Evolutionary conservation across 2,113 vertebrate species (phyloP), one percentile per base, ranked within the genome.

Genomic region (Genyomyrus donnyi): DNA sequence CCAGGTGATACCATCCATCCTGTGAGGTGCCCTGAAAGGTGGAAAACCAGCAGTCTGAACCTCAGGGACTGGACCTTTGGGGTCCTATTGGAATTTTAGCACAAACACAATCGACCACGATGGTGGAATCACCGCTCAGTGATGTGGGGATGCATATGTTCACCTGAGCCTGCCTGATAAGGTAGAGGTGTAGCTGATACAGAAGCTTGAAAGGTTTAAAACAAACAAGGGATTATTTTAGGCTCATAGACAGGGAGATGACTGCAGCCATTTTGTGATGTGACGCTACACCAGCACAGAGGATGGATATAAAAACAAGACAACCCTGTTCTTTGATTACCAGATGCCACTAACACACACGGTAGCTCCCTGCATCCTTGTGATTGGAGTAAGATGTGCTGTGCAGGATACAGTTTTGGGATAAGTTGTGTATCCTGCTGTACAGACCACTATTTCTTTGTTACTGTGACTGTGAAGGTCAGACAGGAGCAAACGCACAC

Each of bases 401-500:
- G 35, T 19, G 35, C 13, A 42, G 74, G 74, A 39, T 80, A 17
- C 74, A 13, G n/a, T 31, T 70, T 70, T 15, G 27, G 62, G 62
- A 70, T 70, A 31, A 4, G 27, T 31, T 31, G 31, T 27, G n/a
- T 31, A 17, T 24, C 39, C 77, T 58, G 39, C 17, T 66, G 58
- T 31, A 77, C 42, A 70, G 42, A 27, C 46, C 85, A 86, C 31
- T 39, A 88, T 88, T 42, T 24, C 24, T 56, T 56, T 11, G 19
- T 13, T 46, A 66, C 19, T 88, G 53, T 50, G 53, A 45, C 52
- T 62, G 87, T n/a, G 35, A 24, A 15, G 52, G 56, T 66, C 35
- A 62, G 21, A 88, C 87, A 66, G n/a, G 85, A 88, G 35, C 87
- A 88, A 66, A 45, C 56, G 35, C 87, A 88, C 52, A 88, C 87